Evolutionary conservation across 2,888 invertebrate genomes (phyloP).

Genomic region (Rhamnusium bicolor): DNA sequence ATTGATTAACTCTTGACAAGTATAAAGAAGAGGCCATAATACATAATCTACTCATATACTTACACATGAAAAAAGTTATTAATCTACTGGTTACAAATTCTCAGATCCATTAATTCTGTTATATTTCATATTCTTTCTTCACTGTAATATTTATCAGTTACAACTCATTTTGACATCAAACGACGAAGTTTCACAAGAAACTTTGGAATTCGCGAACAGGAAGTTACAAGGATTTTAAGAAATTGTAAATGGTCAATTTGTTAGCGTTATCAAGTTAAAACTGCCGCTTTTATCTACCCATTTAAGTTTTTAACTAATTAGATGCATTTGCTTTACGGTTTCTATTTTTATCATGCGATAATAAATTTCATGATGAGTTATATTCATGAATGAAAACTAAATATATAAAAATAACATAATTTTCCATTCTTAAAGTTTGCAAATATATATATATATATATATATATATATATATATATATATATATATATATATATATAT

Average conservation of each 20-base stretch:
- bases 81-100: too few relatives aligned
- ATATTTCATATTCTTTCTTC: background rate
- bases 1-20: too few relatives aligned
- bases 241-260: slow-evolving; percentile 55
- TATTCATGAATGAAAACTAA: background rate
- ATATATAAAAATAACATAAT: background rate
- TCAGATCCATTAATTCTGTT: background rate
- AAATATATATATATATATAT: too few relatives aligned
- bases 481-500: too few relatives aligned
- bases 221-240: slow-evolving; percentile 43
- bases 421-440: background rate
- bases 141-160: slow-evolving; percentile 1
- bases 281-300: slow-evolving; percentile 32
- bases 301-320: slow-evolving; percentile 48
- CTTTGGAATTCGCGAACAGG: slow-evolving; percentile 8
- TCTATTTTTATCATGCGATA: background rate
- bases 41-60: too few relatives aligned
- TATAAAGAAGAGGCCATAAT: too few relatives aligned
- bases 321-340: slow-evolving; percentile 23
- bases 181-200: slow-evolving; percentile 11
- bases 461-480: too few relatives aligned
- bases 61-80: too few relatives aligned
- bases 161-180: background rate
- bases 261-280: slow-evolving; percentile 48
- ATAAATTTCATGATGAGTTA: background rate